phyloP scores from a whole-genome alignment of 2,888 invertebrate genomes.

The Glyphotaelius pellucidus region DNA sequence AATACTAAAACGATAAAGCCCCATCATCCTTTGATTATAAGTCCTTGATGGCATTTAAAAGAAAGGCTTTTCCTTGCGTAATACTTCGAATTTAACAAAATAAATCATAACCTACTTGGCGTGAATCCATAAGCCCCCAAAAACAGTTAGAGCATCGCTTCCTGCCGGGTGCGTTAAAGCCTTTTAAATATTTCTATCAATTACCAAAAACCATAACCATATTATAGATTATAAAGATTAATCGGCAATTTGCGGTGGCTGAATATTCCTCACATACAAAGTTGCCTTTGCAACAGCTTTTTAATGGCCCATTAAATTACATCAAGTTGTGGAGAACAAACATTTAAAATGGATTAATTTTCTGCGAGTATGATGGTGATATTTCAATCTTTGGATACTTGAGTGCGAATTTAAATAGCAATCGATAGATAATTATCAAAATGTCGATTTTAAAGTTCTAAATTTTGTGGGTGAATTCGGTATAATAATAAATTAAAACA shows the following conservation, averaged over 20 bases:
- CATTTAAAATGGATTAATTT: neutral
- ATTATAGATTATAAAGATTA: neutral
- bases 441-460: too few relatives aligned
- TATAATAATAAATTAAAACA: too few relatives aligned
- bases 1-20: too few relatives aligned
- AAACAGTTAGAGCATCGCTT: neutral
- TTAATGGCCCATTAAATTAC: neutral
- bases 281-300: neutral
- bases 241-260: neutral
- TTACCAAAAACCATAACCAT: neutral
- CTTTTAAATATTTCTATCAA: neutral
- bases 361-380: too few relatives aligned
- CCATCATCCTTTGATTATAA: too few relatives aligned
- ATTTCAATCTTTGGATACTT: too few relatives aligned
- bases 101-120: neutral
- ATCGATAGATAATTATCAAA: too few relatives aligned
- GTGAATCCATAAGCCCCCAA: neutral
- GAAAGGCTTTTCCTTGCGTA: neutral
- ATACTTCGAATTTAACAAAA: neutral
- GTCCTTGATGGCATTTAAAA: neutral
- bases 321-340: neutral
- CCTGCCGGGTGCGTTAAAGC: neutral
- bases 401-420: too few relatives aligned
- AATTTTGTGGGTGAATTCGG: too few relatives aligned
- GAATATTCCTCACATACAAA: neutral